Evolutionary conservation across 1,140 invertebrate species (phyloP), one percentile per base, ranked within the genome.

Genomic region (Sinonovacula constricta): DNA sequence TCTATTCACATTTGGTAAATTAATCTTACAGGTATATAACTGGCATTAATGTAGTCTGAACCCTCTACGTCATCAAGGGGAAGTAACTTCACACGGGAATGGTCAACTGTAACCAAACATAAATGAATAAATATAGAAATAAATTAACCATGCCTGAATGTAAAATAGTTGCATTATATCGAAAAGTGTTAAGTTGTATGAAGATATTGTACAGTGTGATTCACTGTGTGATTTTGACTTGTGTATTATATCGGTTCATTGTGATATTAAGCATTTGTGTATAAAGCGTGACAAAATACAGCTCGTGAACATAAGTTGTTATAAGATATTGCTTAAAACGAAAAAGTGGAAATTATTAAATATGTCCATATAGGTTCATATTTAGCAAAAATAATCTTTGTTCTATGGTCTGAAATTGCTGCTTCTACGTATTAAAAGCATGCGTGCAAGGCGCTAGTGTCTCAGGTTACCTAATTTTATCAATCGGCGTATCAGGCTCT

Each of bases 41-140:
- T 98, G 51, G 97, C 97, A 93, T 99, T 99, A 84, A 99, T 98
- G 86, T 99, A 99, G 91, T 97, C 95, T 45, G 93, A 88, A 3
- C 88, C 86, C 54, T 89, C 88, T 30, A 86, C 88, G 62, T 90
- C 89, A 71, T 89, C 88, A 22, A 83, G 85, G 2, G 87, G 86
- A 4, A 86, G 80, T 14, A 91, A 81, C 79, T 89, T 90, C 10
- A 91, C 90, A 4, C 90, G 71, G 0, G 88, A 88, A 56, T 88
- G 85, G 75, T 91, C 89, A 92, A 97, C 96, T 97, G 88, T 18
- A 67, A 39, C n/a, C 33, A 56, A 33, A 65, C 22, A 2, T 18
- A n/a, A 2, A 2, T 53, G n/a, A n/a, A 1, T 3, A 18, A 1
- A 1, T 1, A n/a, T 1, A 24, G 26, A 53, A 7, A n/a, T 18